These are phyloP conservation scores for Microcebus murinus DNA, from an alignment of 2,113 vertebrate genomes.

Conservation along the genomic window DNA sequence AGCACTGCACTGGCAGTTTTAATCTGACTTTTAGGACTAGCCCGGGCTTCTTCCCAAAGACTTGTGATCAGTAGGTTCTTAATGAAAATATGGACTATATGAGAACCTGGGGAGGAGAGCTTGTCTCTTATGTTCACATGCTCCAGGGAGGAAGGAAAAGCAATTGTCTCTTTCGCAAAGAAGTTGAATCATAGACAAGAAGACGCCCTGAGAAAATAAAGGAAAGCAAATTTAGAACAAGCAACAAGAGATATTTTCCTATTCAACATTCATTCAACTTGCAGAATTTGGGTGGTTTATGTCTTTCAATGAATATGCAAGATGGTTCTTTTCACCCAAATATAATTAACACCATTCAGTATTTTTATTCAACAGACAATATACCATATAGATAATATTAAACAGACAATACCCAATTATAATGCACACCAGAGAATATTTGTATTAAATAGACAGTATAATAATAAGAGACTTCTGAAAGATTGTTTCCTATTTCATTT, in stretches of 20 bases:
- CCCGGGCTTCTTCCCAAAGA: neutral
- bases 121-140: neutral
- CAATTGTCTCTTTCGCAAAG: conserved; percentile 22
- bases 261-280: conserved; percentile 59
- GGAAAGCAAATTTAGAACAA: conserved; percentile 69
- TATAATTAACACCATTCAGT: conserved; percentile 72
- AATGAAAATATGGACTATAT: neutral
- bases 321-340: conserved; percentile 70
- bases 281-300: conserved; percentile 56
- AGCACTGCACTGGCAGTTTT: neutral
- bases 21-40: neutral
- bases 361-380: conserved; percentile 73
- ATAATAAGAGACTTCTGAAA: conserved; percentile 48
- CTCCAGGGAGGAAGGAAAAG: conserved; percentile 9
- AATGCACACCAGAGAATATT: conserved; percentile 63
- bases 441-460: conserved; percentile 73
- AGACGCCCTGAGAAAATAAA: conserved; percentile 27
- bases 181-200: conserved; percentile 42
- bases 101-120: neutral
- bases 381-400: conserved; percentile 62
- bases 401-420: conserved; percentile 71
- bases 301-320: conserved; percentile 67
- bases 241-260: conserved; percentile 35
- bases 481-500: conserved; percentile 57
- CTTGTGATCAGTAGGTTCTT: neutral